These are phyloP conservation scores for Arenicola marina DNA, from an alignment of 2,888 invertebrate species.

Conservation along the genomic window DNA sequence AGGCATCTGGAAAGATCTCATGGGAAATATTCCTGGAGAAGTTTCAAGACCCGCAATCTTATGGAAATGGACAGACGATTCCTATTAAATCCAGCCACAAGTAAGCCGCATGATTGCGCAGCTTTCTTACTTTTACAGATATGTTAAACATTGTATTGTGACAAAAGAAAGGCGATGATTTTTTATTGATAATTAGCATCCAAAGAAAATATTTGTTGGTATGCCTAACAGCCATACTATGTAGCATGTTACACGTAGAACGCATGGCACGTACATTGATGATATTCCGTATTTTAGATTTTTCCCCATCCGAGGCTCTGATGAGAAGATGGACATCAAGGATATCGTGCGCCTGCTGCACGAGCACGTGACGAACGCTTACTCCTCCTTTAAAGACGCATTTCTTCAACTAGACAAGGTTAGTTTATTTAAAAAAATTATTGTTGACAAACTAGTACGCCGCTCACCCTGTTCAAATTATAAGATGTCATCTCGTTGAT, in stretches of 20 bases:
- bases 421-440: not conserved
- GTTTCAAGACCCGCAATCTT: conserved; percentile 51
- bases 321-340: conserved; percentile 40
- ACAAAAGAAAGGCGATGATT: not conserved
- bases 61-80: conserved; percentile 54
- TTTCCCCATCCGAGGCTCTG: conserved; percentile 49
- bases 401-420: conserved; percentile 58
- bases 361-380: conserved; percentile 49
- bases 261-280: not conserved
- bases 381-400: conserved; percentile 52
- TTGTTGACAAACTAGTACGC: no score
- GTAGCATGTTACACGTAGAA: no score
- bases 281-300: conserved; percentile 35
- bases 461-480: no score
- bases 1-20: conserved; percentile 49
- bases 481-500: no score
- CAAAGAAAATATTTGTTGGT: no score
- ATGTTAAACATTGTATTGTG: not conserved
- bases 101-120: no score
- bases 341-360: conserved; percentile 50
- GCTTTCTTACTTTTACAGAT: no score
- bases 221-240: no score
- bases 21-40: conserved; percentile 58
- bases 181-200: not conserved
- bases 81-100: conserved; percentile 55